Conservation (phyloP, 2,113 vertebrate genomes). For the Pandion haliaetus region DNA sequence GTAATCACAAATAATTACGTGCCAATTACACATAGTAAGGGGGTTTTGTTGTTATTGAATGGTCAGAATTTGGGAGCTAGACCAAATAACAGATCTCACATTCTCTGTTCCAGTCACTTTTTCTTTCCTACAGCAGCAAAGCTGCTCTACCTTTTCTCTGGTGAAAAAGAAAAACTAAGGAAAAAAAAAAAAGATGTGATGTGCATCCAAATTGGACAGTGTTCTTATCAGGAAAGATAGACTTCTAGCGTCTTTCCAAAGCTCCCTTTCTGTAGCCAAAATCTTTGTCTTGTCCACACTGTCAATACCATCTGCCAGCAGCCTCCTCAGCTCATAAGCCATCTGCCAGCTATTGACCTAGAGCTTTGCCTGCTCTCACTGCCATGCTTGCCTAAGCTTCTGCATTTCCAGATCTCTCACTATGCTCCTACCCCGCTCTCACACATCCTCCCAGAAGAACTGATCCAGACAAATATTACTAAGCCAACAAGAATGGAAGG, state of each 20-base stretch:
- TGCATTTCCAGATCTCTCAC: slow-evolving; percentile 42
- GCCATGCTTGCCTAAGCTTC: slow-evolving; percentile 45
- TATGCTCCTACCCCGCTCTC: slow-evolving; percentile 43
- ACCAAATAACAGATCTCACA: slow-evolving; percentile 45
- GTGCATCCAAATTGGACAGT: slow-evolving; percentile 6
- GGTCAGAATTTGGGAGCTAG: slow-evolving; percentile 40
- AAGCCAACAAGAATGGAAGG: slow-evolving; percentile 32
- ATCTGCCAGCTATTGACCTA: slow-evolving; percentile 78
- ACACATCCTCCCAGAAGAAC: slow-evolving; percentile 47
- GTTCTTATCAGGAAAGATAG: slow-evolving; percentile 40
- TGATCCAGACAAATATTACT: slow-evolving; percentile 17
- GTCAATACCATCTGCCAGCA: slow-evolving; percentile 77
- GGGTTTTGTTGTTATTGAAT: slow-evolving; percentile 46
- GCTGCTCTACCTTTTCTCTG: slow-evolving; percentile 21
- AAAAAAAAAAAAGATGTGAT: slow-evolving; percentile 18
- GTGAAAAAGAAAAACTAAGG: not conserved
- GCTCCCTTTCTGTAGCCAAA: slow-evolving; percentile 64
- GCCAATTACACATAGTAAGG: slow-evolving; percentile 56
- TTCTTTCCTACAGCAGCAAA: not conserved
- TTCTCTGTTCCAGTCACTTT: slow-evolving; percentile 8
- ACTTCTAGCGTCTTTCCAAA: slow-evolving; percentile 65
- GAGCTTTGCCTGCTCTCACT: slow-evolving; percentile 56
- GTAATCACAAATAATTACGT: slow-evolving; percentile 68
- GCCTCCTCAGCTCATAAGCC: slow-evolving; percentile 69
- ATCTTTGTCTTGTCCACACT: slow-evolving; percentile 75